These are phyloP conservation scores for Triplophysa siluroides DNA, from an alignment of 2,113 vertebrate species.

Conservation along the genomic window DNA sequence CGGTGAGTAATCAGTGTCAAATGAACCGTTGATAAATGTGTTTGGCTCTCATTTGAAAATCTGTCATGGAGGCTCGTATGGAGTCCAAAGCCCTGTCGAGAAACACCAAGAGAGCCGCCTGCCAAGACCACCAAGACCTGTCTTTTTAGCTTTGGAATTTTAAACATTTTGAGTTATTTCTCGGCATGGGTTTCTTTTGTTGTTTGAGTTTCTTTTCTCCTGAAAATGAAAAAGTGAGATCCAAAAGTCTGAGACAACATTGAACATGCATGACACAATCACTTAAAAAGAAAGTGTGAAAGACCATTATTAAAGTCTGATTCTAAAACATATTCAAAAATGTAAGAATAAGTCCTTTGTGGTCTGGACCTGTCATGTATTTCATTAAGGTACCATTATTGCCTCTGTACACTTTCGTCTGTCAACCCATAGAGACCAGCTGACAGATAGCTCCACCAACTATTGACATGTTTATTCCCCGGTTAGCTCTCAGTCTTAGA, in stretches of 20 bases:
- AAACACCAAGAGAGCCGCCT: constrained; percentile 25
- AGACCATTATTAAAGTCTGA: constrained; percentile 19
- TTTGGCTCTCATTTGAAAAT: constrained; percentile 50
- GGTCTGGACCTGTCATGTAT: constrained; percentile 34
- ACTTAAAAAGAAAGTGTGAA: too few relatives aligned
- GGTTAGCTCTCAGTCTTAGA: constrained; percentile 27
- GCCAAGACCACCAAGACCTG: constrained; percentile 28
- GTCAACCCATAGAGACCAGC: constrained; percentile 15
- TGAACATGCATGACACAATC: too few relatives aligned
- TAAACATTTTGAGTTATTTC: not conserved
- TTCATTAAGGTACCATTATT: constrained; percentile 39
- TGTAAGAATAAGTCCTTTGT: constrained; percentile 25
- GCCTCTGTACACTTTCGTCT: constrained; percentile 22
- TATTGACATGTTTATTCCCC: constrained; percentile 42
- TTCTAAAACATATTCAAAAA: constrained; percentile 29
- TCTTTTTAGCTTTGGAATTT: constrained; percentile 16
- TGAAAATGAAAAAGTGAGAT: not conserved
- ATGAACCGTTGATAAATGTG: constrained; percentile 55
- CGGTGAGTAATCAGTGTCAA: constrained; percentile 56
- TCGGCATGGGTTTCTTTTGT: not conserved
- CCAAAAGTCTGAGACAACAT: too few relatives aligned
- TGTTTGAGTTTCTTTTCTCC: too few relatives aligned
- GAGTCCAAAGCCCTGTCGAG: constrained; percentile 25
- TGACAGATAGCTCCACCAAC: constrained; percentile 20
- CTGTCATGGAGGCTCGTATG: constrained; percentile 44